These are phyloP conservation scores for Andricus grossulariae DNA, from an alignment of 1,140 invertebrate species.

Conservation along the genomic window DNA sequence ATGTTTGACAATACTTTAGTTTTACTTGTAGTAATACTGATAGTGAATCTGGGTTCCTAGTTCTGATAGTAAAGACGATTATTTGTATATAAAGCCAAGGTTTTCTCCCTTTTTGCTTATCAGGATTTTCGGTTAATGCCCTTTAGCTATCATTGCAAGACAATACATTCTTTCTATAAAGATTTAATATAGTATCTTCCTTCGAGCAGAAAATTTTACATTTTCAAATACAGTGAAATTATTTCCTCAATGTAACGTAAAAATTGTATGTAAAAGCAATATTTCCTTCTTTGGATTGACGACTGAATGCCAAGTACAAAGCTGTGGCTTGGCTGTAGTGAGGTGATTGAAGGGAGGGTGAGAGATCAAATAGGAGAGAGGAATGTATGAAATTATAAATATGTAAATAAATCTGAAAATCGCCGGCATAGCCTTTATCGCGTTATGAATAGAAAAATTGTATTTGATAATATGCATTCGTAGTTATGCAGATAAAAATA, in stretches of 20 bases:
- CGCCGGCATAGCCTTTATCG: constrained; percentile 27
- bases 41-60: background rate
- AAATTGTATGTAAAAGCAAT: constrained; percentile 38
- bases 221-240: background rate
- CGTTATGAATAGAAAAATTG: constrained; percentile 20
- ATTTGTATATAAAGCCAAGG: background rate
- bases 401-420: constrained; percentile 25
- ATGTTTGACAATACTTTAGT: constrained; percentile 19
- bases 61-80: constrained; percentile 3
- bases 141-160: background rate
- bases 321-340: constrained; percentile 13
- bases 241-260: background rate
- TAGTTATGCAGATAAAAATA: constrained; percentile 35
- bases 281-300: constrained; percentile 44
- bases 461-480: constrained; percentile 15
- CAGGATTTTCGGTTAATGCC: background rate
- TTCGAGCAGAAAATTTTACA: background rate
- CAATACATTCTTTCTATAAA: background rate
- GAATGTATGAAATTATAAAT: background rate
- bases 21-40: background rate
- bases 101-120: background rate
- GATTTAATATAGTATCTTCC: too few species aligned
- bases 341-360: background rate
- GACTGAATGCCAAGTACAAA: constrained; percentile 53
- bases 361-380: background rate